Evolutionary conservation across 2,888 invertebrate species (phyloP).

Genomic region (Eulithis testata): DNA sequence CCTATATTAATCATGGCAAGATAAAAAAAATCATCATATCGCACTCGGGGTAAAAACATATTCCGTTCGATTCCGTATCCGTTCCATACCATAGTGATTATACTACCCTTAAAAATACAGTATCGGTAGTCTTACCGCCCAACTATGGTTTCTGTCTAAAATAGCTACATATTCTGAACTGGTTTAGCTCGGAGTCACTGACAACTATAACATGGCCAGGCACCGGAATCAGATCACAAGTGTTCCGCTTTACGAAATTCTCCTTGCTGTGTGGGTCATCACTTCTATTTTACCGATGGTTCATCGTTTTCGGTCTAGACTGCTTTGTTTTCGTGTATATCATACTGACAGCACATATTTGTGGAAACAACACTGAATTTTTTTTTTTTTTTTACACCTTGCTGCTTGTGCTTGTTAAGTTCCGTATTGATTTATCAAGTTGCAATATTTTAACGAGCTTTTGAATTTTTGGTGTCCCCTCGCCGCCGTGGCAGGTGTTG

Average conservation of each 20-base stretch:
- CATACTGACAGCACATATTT: background rate
- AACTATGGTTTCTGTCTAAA: too few species aligned
- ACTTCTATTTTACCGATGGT: conserved; percentile 22
- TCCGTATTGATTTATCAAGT: conserved; percentile 34
- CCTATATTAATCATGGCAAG: too few species aligned
- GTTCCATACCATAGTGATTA: too few species aligned
- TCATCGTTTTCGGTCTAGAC: conserved; percentile 28
- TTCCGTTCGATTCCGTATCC: too few species aligned
- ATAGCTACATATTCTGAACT: too few species aligned
- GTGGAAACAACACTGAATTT: background rate
- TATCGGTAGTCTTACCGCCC: too few species aligned
- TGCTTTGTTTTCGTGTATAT: conserved; percentile 13
- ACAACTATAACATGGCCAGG: too few species aligned
- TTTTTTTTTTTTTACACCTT: background rate
- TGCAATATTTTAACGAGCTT: conserved; percentile 47
- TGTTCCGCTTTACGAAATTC: conserved; percentile 3
- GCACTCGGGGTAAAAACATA: too few species aligned
- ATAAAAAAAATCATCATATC: too few species aligned
- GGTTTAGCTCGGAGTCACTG: too few species aligned
- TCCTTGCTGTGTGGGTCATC: conserved; percentile 19
- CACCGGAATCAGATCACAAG: too few species aligned
- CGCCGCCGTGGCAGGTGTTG: conserved; percentile 61
- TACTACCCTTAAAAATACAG: too few species aligned
- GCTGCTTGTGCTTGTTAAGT: conserved; percentile 11
- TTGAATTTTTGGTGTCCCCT: conserved; percentile 56